These are phyloP conservation scores for Carapus acus DNA, from an alignment of 2,797 vertebrate species.

Conservation along the genomic window DNA sequence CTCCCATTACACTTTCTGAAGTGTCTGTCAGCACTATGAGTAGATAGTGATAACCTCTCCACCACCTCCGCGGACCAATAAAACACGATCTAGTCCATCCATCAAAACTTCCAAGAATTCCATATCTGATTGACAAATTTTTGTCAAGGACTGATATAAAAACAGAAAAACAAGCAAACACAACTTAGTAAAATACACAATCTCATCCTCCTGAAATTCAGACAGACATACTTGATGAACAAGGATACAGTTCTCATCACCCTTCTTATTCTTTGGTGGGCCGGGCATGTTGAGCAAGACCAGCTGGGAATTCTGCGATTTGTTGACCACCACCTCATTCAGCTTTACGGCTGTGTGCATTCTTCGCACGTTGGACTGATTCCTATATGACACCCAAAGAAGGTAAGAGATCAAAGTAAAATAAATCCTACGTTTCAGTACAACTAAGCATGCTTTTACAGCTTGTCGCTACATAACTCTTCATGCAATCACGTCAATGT, in stretches of 20 bases:
- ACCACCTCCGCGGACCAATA: constrained; percentile 90
- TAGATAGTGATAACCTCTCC: constrained; percentile 97
- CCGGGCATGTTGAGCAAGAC: constrained; percentile 97
- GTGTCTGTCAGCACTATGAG: constrained; percentile 68
- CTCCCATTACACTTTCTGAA: too few species aligned
- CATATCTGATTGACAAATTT: constrained; percentile 79
- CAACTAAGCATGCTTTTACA: not conserved
- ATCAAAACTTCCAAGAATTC: constrained; percentile 95
- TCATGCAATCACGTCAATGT: too few species aligned
- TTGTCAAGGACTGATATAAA: constrained; percentile 75
- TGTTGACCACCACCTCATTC: constrained; percentile 80
- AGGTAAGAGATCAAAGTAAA: not conserved
- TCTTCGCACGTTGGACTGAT: constrained; percentile 88
- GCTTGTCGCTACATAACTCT: not conserved
- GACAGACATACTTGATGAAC: not conserved
- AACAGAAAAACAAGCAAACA: too few species aligned
- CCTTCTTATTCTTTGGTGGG: constrained; percentile 85
- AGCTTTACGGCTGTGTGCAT: constrained; percentile 85
- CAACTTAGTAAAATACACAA: too few species aligned
- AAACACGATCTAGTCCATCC: constrained; percentile 84
- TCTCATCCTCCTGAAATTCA: too few species aligned
- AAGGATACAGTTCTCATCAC: constrained; percentile 98
- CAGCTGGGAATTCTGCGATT: constrained; percentile 83
- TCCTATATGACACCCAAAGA: constrained; percentile 62
- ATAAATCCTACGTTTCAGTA: too few species aligned